Base-by-base conservation (phyloP, 2,113 vertebrate genomes). In the Nibea coibor region DNA sequence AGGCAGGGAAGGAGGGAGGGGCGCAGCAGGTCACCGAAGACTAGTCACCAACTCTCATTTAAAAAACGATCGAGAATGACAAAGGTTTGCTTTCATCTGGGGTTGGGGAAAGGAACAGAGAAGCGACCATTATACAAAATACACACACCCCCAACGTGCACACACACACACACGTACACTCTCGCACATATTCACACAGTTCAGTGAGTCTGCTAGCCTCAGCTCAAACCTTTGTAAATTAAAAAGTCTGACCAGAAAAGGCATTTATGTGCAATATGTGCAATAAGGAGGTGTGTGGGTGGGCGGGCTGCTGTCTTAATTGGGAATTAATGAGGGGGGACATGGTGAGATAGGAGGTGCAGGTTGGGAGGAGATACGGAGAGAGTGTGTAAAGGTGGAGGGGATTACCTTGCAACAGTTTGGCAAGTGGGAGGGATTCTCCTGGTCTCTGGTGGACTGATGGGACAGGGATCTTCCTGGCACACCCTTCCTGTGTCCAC, bases 261-360 rank as follows among this genome's bases (percentile, higher is more conserved):
- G 85, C 71, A 88, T 91, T 77, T 89, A 88, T 91, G 86, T 90
- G 88, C 75, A 86, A 82, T 84, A 87, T 90, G 83, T 90, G 85
- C 75, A 89, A 81, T 87, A 75, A 87, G 73, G 89, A 89, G 88
- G 84, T 81, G 85, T 87, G 86, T 89, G 84, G 74, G 89, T 75
- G 89, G 87, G 83, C 70, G 84, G 83, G 84, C 83, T 85, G 84
- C 87, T 87, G 83, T 86, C 91, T 94, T 94, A 94, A 94, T 93
- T 91, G 75, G 81, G 88, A 94, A 92, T 94, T 94, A 95, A 95
- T 94, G 92, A 94, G 86, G 81, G 90, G 90, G 70, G 78, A 61
- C 48, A 64, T 84, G 82, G 70, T 84, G 84, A 88, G 85, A 50
- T n/a, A 71, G 75, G 80, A 72, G 80, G 82, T 48, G 71, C 45